A percentile compares a stretch with the other conserved stretches of the same genome.
phyloP scores from a whole-genome alignment of 2,888 invertebrate genomes.

The Nomada ferruginata region DNA sequence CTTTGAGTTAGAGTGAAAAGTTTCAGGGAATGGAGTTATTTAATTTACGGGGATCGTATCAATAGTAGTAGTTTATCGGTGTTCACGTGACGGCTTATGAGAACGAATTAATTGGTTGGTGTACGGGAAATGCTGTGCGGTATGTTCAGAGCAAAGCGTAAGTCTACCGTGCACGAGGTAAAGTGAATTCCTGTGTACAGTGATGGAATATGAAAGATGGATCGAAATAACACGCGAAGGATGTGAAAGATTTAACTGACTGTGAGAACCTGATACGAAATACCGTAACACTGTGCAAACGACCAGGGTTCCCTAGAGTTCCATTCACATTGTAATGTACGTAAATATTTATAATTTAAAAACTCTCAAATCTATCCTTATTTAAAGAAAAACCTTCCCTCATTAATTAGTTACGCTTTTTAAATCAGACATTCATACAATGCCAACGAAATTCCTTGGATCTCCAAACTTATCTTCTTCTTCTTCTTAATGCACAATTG shows the following conservation, averaged over 20 bases:
- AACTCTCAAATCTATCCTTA: no score
- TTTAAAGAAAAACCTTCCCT: no score
- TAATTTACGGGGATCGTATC: slow-evolving; percentile 1
- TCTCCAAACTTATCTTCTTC: no score
- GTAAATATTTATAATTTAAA: no score
- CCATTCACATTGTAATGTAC: neutral
- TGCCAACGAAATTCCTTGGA: no score
- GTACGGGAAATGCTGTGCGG: neutral
- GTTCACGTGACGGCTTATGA: slow-evolving; percentile 13
- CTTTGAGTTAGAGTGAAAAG: neutral
- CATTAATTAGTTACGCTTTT: no score
- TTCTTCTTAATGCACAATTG: no score
- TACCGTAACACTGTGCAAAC: neutral
- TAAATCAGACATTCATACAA: no score
- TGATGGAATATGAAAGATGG: slow-evolving; percentile 42
- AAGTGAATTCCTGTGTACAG: slow-evolving; percentile 46
- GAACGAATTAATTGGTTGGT: slow-evolving; percentile 29
- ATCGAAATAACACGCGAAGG: slow-evolving; percentile 14
- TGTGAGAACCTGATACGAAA: neutral
- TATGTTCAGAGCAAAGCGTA: slow-evolving; percentile 29
- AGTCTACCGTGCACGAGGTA: slow-evolving; percentile 1
- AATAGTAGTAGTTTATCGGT: slow-evolving; percentile 4
- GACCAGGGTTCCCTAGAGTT: neutral
- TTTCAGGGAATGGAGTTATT: neutral
- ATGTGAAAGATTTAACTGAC: slow-evolving; percentile 18